Conservation (phyloP, 2,888 invertebrate genomes). For the Stenolophus ochropezus region DNA sequence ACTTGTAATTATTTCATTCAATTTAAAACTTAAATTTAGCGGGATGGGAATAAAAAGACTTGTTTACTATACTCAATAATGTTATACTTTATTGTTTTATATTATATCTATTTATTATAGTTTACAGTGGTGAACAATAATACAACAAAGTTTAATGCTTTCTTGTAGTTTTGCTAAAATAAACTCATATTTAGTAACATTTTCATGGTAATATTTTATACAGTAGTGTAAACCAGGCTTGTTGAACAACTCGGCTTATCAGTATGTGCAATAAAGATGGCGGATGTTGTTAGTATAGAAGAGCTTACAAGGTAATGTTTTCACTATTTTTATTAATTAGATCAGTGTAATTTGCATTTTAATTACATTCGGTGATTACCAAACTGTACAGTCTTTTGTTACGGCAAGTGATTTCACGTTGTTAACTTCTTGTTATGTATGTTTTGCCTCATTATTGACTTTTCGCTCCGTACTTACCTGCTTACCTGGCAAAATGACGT, state of each 20-base stretch:
- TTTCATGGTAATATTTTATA: neutral
- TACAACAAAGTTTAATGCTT: neutral
- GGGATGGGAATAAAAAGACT: neutral
- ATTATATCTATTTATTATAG: neutral
- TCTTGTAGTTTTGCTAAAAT: neutral
- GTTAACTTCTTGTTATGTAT: constrained; percentile 15
- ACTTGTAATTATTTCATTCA: no score
- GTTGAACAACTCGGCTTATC: constrained; percentile 40
- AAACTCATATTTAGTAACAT: neutral
- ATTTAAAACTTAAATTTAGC: constrained; percentile 33
- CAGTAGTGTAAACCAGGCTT: constrained; percentile 46
- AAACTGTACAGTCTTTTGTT: constrained; percentile 3
- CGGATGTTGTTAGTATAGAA: constrained; percentile 51
- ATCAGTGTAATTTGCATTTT: constrained; percentile 50
- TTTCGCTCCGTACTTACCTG: constrained; percentile 50
- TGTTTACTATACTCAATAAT: neutral
- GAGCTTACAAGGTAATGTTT: constrained; percentile 53
- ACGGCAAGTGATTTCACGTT: constrained; percentile 38
- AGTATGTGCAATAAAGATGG: constrained; percentile 56
- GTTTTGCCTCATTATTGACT: constrained; percentile 51
- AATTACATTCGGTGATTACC: constrained; percentile 46
- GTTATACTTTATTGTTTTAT: neutral
- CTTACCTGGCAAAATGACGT: constrained; percentile 58
- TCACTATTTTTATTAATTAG: constrained; percentile 50
- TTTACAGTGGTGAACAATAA: neutral